phyloP scores from a whole-genome alignment of 2,888 invertebrate species.

The Cataglyphis rosenhaueri region DNA sequence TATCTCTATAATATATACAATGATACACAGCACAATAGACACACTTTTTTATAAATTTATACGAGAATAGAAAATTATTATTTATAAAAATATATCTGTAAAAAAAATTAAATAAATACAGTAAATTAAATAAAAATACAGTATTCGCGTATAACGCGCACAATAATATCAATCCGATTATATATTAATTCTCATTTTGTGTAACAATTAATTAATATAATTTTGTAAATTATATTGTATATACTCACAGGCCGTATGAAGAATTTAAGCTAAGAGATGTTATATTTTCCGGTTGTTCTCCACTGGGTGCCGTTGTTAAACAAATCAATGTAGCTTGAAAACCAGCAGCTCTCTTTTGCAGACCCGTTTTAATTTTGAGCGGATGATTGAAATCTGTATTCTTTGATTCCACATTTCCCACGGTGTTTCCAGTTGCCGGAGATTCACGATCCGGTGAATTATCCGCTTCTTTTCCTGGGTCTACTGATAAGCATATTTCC shows the following conservation, averaged over 20 bases:
- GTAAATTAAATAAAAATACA: not conserved
- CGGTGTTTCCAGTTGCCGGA: conserved; percentile 86
- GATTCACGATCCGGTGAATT: conserved; percentile 94
- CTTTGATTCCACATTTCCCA: conserved; percentile 86
- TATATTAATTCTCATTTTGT: not conserved
- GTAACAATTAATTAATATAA: not conserved
- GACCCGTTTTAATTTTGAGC: conserved; percentile 91
- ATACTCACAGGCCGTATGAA: conserved; percentile 98
- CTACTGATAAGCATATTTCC: conserved; percentile 95
- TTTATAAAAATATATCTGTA: not conserved
- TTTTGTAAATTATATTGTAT: not conserved
- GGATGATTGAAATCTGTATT: conserved; percentile 85
- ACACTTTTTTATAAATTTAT: conserved; percentile 36
- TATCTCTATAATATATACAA: not conserved
- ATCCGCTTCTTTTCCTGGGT: conserved; percentile 92
- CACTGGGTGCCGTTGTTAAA: conserved; percentile 93
- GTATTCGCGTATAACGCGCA: not conserved
- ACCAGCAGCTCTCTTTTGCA: conserved; percentile 95
- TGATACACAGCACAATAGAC: not conserved
- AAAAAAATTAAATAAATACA: not conserved
- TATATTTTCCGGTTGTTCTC: conserved; percentile 93
- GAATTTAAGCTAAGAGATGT: conserved; percentile 97
- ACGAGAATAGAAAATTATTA: not conserved
- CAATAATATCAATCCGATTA: not conserved
- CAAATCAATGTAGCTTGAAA: conserved; percentile 99